Percentiles rank a stretch among this genome's conserved stretches.
These are phyloP conservation scores for Pterocles burchelli DNA, from an alignment of 2,113 vertebrate genomes.

Conservation along the genomic window DNA sequence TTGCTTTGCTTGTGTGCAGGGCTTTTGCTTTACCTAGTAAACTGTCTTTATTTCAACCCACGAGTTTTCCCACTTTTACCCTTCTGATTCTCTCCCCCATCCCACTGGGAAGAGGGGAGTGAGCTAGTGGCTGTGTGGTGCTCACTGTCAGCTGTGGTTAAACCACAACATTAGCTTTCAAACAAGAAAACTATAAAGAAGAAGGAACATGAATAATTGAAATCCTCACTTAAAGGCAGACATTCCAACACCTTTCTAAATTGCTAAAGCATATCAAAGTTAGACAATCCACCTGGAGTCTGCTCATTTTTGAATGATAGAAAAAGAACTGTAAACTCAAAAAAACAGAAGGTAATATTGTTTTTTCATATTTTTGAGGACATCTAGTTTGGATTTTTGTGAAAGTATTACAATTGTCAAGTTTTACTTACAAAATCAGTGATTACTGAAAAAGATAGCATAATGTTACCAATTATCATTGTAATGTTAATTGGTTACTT, in stretches of 20 bases:
- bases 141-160: too few species aligned
- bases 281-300: neutral
- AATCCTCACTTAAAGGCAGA: neutral
- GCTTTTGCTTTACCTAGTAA: too few species aligned
- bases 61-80: too few species aligned
- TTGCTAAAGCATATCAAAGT: neutral
- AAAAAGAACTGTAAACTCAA: neutral
- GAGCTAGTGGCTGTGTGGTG: too few species aligned
- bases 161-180: neutral
- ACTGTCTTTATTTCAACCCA: too few species aligned
- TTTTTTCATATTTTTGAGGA: neutral
- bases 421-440: neutral
- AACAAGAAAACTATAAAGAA: neutral
- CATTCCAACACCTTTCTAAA: neutral
- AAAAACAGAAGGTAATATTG: neutral
- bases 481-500: neutral
- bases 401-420: neutral
- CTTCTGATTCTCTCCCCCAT: too few species aligned
- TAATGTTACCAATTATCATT: neutral
- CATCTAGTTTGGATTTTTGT: fast-evolving
- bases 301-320: neutral
- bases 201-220: neutral
- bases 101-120: too few species aligned
- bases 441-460: neutral
- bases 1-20: too few species aligned